Evolutionary conservation across 1,140 invertebrate genomes (phyloP), one percentile per base, ranked within the genome.

Genomic region (Drosophila setifemur): DNA sequence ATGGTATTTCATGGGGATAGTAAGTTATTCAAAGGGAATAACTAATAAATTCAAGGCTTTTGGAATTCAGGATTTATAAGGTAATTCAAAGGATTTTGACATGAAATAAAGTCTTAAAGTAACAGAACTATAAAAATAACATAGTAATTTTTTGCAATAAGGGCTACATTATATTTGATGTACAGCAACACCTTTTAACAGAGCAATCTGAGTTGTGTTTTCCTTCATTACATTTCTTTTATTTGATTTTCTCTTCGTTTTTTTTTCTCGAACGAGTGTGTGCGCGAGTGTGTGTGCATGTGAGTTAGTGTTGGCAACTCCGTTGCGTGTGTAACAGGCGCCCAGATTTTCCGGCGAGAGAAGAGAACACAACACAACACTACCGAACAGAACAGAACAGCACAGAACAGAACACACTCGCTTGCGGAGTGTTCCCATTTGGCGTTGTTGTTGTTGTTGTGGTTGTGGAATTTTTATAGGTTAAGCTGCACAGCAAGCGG

Each of bases 401-500:
- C n/a, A n/a, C 33, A 33, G 37, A 23, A 50, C 39, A 69, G 39
- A 70, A 69, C 43, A 52, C n/a, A n/a, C n/a, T 35, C 35, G 40
- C 33, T 12, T 43, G 37, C 47, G 33, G 44, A 47, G 31, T 68
- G 68, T 64, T 66, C 61, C 58, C 60, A 66, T 64, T 66, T 48
- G 47, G 50, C 55, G 49, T 7, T 53, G 53, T 26, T 71, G 55
- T 11, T 77, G 58, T 21, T 77, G 55, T 53, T 79, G 73, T 52
- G 72, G 60, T 54, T 86, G 71, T 71, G 74, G 79, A 74, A 85
- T 85, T 85, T 85, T 85, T 85, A 85, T 85, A 85, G 79, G 79
- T 85, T 85, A 85, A 85, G 82, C 79, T 86, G 81, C 53, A 85
- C 11, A 23, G 16, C 31, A 47, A 14, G 45, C 26, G 48, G 25